Evolutionary conservation across 2,888 invertebrate species (phyloP).

Genomic region (Celastrina argiolus): DNA sequence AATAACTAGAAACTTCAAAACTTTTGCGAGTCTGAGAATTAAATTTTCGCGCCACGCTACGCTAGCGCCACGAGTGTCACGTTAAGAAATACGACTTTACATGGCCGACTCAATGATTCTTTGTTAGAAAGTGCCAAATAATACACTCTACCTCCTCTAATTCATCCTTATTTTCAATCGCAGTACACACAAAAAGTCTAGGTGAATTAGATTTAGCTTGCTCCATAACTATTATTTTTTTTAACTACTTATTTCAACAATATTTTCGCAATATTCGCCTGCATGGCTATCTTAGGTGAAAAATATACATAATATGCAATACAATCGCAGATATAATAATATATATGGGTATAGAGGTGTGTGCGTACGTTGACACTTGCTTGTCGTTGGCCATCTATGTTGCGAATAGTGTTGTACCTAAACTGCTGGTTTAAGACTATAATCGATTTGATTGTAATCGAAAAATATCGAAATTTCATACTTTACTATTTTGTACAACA

Average conservation of each 20-base stretch:
- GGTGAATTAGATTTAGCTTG: slow-evolving; percentile 79
- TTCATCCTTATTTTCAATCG: slow-evolving; percentile 93
- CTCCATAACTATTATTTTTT: slow-evolving; percentile 75
- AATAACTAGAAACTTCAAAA: slow-evolving; percentile 38
- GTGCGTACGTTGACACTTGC: slow-evolving; percentile 33
- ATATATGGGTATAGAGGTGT: slow-evolving; percentile 29
- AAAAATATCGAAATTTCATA: not conserved
- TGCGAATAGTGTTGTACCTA: slow-evolving; percentile 23
- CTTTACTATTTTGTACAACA: not conserved
- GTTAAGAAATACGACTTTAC: slow-evolving; percentile 62
- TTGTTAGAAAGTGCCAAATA: slow-evolving; percentile 70
- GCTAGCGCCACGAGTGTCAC: slow-evolving; percentile 69
- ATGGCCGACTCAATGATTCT: slow-evolving; percentile 75
- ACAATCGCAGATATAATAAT: slow-evolving; percentile 61
- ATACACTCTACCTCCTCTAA: slow-evolving; percentile 88
- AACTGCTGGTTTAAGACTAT: not conserved
- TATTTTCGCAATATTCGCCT: slow-evolving; percentile 78
- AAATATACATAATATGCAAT: slow-evolving; percentile 72
- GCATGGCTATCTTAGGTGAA: slow-evolving; percentile 80
- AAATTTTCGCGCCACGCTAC: slow-evolving; percentile 65
- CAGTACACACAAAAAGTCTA: slow-evolving; percentile 88
- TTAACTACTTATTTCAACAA: slow-evolving; percentile 77
- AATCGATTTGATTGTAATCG: slow-evolving; percentile 1
- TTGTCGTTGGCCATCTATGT: slow-evolving; percentile 24
- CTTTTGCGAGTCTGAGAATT: slow-evolving; percentile 41